Evolutionary conservation across 2,888 invertebrate genomes (phyloP).

Genomic region (Arge pagana): DNA sequence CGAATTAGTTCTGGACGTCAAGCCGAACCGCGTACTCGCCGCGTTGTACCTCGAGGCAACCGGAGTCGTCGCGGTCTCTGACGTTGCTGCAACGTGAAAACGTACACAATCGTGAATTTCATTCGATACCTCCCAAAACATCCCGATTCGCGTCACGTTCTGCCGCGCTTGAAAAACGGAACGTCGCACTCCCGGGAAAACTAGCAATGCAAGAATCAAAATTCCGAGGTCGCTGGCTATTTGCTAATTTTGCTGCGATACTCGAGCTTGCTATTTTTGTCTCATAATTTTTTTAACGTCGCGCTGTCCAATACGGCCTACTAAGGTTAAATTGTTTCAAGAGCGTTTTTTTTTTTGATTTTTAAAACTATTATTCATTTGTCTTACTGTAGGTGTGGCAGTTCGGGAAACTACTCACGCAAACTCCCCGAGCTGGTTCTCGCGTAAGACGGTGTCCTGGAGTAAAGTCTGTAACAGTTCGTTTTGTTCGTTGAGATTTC

Average conservation of each 20-base stretch:
- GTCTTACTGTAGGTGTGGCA: constrained; percentile 25
- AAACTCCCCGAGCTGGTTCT: constrained; percentile 34
- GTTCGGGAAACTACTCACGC: constrained; percentile 32
- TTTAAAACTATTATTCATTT: no score
- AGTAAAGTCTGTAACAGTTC: constrained; percentile 32
- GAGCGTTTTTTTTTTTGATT: constrained; percentile 15
- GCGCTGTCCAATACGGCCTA: no score
- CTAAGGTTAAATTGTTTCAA: not conserved
- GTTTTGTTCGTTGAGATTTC: constrained; percentile 44
- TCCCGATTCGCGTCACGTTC: not conserved
- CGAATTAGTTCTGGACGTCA: constrained; percentile 32
- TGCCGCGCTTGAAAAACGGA: no score
- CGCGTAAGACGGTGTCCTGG: constrained; percentile 41
- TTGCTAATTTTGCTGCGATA: no score
- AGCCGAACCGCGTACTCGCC: constrained; percentile 34
- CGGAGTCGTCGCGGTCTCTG: constrained; percentile 40
- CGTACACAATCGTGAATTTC: not conserved
- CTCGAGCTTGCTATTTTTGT: no score
- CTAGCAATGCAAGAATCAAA: no score
- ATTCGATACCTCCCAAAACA: not conserved
- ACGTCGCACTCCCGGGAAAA: no score
- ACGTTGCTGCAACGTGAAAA: constrained; percentile 36
- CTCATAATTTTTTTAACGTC: no score
- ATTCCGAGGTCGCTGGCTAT: no score
- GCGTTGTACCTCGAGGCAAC: constrained; percentile 40